Conservation (phyloP, 2,113 vertebrate species). For the Melanerpes formicivorus region DNA sequence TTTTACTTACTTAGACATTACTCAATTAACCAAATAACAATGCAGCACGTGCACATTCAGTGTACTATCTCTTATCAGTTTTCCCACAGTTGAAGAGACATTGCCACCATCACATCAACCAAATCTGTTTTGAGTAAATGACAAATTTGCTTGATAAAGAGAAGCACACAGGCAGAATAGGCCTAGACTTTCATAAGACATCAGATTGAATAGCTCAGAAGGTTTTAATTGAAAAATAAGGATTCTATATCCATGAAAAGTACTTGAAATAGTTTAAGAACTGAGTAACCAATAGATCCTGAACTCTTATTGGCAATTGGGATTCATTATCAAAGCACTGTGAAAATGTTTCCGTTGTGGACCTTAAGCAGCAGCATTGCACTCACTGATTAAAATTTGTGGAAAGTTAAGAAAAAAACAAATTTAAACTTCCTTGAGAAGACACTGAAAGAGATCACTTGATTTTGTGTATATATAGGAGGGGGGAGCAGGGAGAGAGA, state of each 20-base stretch:
- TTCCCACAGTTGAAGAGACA: not conserved
- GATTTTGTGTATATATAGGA: not conserved
- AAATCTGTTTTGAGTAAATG: not conserved
- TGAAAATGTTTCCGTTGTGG: not conserved
- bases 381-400: not conserved
- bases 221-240: not conserved
- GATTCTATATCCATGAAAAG: not conserved
- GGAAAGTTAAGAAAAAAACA: not conserved
- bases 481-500: not conserved
- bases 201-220: not conserved
- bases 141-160: not conserved
- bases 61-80: not conserved
- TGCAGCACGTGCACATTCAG: not conserved
- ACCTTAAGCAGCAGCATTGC: not conserved
- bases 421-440: not conserved
- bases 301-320: not conserved
- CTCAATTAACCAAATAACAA: not conserved
- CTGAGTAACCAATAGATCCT: not conserved
- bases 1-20: conserved; percentile 8
- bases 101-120: not conserved
- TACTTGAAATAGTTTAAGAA: not conserved
- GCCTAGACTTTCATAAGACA: not conserved
- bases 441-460: not conserved
- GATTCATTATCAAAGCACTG: not conserved
- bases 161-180: not conserved